Evolutionary conservation across 2,113 vertebrate species (phyloP), one percentile per base, ranked within the genome.

Genomic region (Melanerpes formicivorus): DNA sequence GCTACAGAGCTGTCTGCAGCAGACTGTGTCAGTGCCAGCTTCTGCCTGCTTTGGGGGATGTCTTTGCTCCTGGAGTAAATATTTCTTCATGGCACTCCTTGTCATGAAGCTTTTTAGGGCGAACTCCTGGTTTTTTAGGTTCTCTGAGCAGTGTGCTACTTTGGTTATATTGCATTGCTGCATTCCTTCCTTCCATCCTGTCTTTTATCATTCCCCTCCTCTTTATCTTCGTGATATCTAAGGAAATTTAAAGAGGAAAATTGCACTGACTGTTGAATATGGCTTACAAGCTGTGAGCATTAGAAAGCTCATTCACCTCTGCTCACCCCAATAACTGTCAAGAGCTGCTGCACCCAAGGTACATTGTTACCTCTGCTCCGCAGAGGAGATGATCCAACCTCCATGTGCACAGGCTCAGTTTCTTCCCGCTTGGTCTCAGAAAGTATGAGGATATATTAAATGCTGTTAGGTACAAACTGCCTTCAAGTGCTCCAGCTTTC

Each of bases 121-220:
- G 55, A n/a, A 11, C 2, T 3, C 10, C 3, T 15, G 23, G 21
- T 27, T 84, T 42, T 15, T 54, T 27, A 70, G 40, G 6, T 14
- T 65, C 11, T 66, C 66, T 26, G 50, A 48, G 3, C 7, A 40
- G 18, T 30, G 37, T 11, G 9, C 1, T 73, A 12, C 15, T 88
- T 75, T 59, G 46, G 40, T 80, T 89, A 4, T 29, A 19, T 32
- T 54, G 27, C 5, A 13, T 12, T 34, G 29, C 19, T 37, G 9
- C 22, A 40, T 90, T 19, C 13, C 22, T 82, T 52, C 14, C 30
- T 70, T 30, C 55, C 10, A 3, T 52, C 26, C 26, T 56, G 6
- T 54, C 10, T 10, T 54, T 4, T 12, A 40, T 6, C 9, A 2
- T 1, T 3, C 2, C 1, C 10, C 2, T 2, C 3, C 2, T 0